A percentile compares a stretch with the other conserved stretches of the same genome.
These are phyloP conservation scores for Brachionus paranguensis DNA, from an alignment of 1,140 invertebrate genomes.

Conservation along the genomic window DNA sequence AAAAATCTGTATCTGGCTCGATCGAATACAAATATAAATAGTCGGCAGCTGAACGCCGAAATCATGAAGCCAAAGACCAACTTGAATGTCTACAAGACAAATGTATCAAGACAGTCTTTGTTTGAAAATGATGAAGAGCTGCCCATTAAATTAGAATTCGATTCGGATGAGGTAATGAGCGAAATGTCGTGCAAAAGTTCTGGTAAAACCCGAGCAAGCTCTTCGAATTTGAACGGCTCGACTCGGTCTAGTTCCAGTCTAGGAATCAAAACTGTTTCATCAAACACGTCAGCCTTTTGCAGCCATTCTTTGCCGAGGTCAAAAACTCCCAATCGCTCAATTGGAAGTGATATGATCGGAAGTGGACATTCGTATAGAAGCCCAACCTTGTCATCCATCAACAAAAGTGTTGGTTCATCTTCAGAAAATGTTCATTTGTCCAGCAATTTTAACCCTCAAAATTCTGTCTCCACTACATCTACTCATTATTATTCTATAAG, in stretches of 20 bases:
- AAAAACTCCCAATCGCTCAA: background rate
- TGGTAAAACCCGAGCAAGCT: background rate
- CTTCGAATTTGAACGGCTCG: background rate
- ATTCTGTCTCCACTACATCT: slow-evolving; percentile 1
- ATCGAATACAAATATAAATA: slow-evolving; percentile 9
- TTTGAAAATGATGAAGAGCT: slow-evolving; percentile 2
- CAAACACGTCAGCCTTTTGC: background rate
- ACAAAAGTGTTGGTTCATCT: background rate
- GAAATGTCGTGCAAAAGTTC: background rate
- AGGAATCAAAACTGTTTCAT: background rate
- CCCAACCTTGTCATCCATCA: background rate
- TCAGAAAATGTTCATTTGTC: background rate
- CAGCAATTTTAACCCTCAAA: background rate
- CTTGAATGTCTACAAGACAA: background rate
- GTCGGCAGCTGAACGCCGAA: background rate
- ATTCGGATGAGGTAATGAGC: slow-evolving; percentile 8
- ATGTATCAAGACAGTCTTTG: background rate
- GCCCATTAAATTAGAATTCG: background rate
- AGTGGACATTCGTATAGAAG: background rate
- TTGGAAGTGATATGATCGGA: background rate
- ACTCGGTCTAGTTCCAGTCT: slow-evolving; percentile 1
- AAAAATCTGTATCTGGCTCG: background rate
- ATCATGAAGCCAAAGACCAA: slow-evolving; percentile 21
- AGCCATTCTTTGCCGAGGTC: background rate
- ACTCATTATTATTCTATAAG: slow-evolving; percentile 17